These are phyloP conservation scores for Chrysopa pallens DNA, from an alignment of 1,140 invertebrate genomes.

Conservation along the genomic window DNA sequence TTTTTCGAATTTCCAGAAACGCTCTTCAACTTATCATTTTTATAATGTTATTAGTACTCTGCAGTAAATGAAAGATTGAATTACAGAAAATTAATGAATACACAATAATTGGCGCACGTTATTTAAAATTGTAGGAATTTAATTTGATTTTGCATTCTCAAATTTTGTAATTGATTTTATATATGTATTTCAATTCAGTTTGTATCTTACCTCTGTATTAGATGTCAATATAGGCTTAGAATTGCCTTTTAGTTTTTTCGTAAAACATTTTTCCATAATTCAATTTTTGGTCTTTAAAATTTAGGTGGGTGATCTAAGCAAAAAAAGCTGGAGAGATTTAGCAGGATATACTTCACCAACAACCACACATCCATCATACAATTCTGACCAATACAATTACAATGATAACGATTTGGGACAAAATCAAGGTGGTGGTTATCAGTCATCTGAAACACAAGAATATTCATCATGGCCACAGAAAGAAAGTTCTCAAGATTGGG, in stretches of 20 bases:
- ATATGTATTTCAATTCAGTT: constrained; percentile 1
- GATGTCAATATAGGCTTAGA: constrained; percentile 4
- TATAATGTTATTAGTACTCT: too few relatives aligned
- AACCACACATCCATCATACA: constrained; percentile 19
- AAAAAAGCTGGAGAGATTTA: constrained; percentile 49
- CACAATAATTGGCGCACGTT: too few relatives aligned
- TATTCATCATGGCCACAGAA: not conserved
- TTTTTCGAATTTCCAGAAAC: too few relatives aligned
- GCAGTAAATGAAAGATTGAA: too few relatives aligned
- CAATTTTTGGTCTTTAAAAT: constrained; percentile 2
- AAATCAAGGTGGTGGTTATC: constrained; percentile 26
- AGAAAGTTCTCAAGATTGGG: constrained; percentile 17
- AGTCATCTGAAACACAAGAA: constrained; percentile 25
- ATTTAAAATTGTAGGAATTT: too few relatives aligned
- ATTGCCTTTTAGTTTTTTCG: not conserved
- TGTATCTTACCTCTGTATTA: constrained; percentile 1
- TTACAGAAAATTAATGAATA: too few relatives aligned
- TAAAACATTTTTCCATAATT: constrained; percentile 1
- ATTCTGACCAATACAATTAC: constrained; percentile 26
- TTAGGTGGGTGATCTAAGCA: constrained; percentile 48
- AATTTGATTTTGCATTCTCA: not conserved
- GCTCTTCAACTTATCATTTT: too few relatives aligned
- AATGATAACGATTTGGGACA: constrained; percentile 16
- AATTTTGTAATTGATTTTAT: not conserved
- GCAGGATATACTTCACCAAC: constrained; percentile 27